These are phyloP conservation scores for Icerya purchasi DNA, from an alignment of 2,888 invertebrate species.

Conservation along the genomic window DNA sequence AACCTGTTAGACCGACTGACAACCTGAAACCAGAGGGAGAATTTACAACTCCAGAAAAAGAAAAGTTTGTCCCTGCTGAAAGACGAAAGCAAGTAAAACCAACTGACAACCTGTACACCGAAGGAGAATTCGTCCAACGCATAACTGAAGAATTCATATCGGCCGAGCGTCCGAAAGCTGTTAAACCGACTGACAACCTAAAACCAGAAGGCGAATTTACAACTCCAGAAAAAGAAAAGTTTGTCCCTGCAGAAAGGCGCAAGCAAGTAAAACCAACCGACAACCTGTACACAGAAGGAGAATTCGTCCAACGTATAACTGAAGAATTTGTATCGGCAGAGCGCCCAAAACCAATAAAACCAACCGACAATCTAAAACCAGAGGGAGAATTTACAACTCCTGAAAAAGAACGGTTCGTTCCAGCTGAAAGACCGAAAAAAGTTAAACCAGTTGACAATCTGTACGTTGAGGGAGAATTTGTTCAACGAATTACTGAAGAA, in stretches of 20 bases:
- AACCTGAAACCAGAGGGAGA: constrained; percentile 28
- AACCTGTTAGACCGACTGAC: constrained; percentile 26
- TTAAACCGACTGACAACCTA: constrained; percentile 39
- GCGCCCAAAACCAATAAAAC: constrained; percentile 26
- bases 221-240: constrained; percentile 24
- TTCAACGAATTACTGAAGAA: constrained; percentile 12
- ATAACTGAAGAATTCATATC: constrained; percentile 26
- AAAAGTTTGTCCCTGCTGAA: constrained; percentile 32
- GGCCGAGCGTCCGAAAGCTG: constrained; percentile 38
- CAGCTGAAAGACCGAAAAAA: constrained; percentile 28
- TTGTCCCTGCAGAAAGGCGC: constrained; percentile 19
- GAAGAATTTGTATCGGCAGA: constrained; percentile 25
- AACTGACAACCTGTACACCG: constrained; percentile 30
- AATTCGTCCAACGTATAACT: constrained; percentile 30
- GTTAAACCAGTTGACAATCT: constrained; percentile 22
- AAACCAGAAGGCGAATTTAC: constrained; percentile 22
- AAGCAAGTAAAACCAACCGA: constrained; percentile 27
- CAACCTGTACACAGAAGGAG: constrained; percentile 33
- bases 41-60: constrained; percentile 26
- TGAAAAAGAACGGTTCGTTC: constrained; percentile 27
- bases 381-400: constrained; percentile 34
- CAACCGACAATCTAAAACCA: constrained; percentile 31
- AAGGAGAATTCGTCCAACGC: constrained; percentile 27
- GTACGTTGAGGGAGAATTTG: constrained; percentile 34
- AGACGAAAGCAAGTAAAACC: constrained; percentile 29